Evolutionary conservation across 1,140 invertebrate genomes (phyloP).

Genomic region (Colletes gigas): DNA sequence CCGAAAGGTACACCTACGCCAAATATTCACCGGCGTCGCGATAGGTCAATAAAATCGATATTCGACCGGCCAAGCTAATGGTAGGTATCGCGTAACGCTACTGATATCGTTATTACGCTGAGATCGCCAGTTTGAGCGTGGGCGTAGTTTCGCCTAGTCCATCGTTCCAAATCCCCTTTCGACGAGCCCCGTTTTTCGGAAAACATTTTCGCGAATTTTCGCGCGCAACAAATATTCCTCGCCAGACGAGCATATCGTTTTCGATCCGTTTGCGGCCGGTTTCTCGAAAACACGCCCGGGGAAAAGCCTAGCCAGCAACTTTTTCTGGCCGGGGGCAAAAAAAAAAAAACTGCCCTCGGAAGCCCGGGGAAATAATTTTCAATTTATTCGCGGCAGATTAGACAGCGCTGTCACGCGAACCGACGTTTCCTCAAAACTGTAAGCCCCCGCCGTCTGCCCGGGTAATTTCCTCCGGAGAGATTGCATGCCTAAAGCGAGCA

Average conservation of each 20-base stretch:
- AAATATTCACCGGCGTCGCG: conserved; percentile 23
- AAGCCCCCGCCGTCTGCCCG: conserved; percentile 13
- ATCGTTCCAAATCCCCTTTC: neutral
- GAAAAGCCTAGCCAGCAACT: no score
- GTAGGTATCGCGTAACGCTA: conserved; percentile 58
- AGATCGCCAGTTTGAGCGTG: conserved; percentile 59
- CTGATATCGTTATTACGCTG: conserved; percentile 63
- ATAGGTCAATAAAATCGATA: conserved; percentile 59
- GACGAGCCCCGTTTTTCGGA: neutral
- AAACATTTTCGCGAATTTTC: neutral
- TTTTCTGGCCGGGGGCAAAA: neutral
- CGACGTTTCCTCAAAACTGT: conserved; percentile 41
- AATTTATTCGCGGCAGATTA: conserved; percentile 38
- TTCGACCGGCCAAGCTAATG: conserved; percentile 46
- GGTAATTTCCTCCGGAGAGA: conserved; percentile 36
- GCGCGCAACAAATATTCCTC: neutral
- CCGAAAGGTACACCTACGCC: conserved; percentile 27
- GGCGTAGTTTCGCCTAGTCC: conserved; percentile 24
- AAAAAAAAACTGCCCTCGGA: neutral
- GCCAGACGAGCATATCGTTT: no score
- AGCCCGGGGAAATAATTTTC: conserved; percentile 17
- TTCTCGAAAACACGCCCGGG: neutral
- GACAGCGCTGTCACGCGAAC: conserved; percentile 30
- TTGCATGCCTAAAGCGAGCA: conserved; percentile 48
- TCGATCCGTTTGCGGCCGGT: neutral